Base-by-base conservation (phyloP, 2,888 invertebrate species). In the Drosophila anomelani region DNA sequence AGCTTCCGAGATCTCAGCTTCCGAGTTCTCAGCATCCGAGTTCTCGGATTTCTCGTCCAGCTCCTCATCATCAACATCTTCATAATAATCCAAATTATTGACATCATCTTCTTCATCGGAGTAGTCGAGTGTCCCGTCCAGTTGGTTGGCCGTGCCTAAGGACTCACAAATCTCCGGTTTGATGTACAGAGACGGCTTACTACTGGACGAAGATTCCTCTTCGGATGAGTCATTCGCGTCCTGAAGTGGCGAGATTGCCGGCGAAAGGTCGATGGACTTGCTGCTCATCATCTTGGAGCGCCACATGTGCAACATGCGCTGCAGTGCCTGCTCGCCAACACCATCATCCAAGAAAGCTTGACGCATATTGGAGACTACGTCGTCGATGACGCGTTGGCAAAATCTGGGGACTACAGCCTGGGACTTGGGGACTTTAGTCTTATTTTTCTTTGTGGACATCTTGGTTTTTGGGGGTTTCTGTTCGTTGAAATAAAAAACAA, bases 301-400 rank as follows among this genome's bases (percentile, higher is more conserved):
- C 51, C 51, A 53, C 51, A 53, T 53, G 23, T 53, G 34, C 20
- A 36, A 3, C 51, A 53, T 23, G 6, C 51, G 51, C 34, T 53
- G 34, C 6, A 53, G 51, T 0, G 34, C 6, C 51, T 53, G 51
- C 15, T 53, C 34, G 15, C 51, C 51, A 3, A 36, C 51, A 1
- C 51, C 51, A 36, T 53, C 51, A 20, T 51, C 51, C 34, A 51
- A 20, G 1, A 51, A 51, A 3, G 34, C 20, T 15, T 34, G 51
- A 15, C 51, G 51, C 51, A 51, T 51, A 34, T 51, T 51, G 34
- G 1, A 0, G 9, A 51, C 20, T 9, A 51, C 51, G 20, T 51
- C 51, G 0, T 51, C 51, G 15, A 51, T 20, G 6, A 51, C 34
- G 34, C 51, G 51, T 15, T 10, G 51, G 20, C 51, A 51, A 6